Base-by-base conservation (phyloP, 2,888 invertebrate genomes). In the Dryadula phaetusa region DNA sequence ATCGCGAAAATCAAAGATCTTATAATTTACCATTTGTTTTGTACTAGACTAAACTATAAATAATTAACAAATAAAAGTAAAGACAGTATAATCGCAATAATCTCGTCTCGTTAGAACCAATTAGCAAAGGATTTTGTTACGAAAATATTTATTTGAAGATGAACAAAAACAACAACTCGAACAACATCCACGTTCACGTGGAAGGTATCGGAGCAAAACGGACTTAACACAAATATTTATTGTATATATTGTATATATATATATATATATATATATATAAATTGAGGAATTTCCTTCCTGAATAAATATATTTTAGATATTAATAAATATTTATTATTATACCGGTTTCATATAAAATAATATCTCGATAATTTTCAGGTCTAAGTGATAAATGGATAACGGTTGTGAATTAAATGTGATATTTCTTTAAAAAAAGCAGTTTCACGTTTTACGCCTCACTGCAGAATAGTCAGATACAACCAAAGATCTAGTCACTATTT, bases 61-160 rank as follows among this genome's bases (percentile, higher is more conserved):
- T 49, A 25, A 49, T 25, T 49, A 49, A 25, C 7, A 12, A 25
- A 52, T 32, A 28, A 52, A 52, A 52, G 12, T 32, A 32, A 46
- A 52, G 0, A 52, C 49, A 16, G 16, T 10, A 10, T 52, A 28
- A 52, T 52, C 16, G 52, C 8, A 52, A 28, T 52, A 52, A 28
- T 32, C 52, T 16, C 52, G 52, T 28, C 32, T 28, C 52, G 10
- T 52, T 52, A 65, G 62, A 52, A 52, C 62, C 67, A 70, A 70
- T 70, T 70, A 70, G 67, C 54, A 14, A 64, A 58, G 62, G 62
- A 70, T 70, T 64, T 52, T 42, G 60, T 69, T 65, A 58, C 44
- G 40, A 62, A 49, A 67, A 61, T 37, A 54, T 61, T 56, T 62
- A 63, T 64, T 32, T 47, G 12, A 34, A 63, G 49, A 18, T 22